A percentile compares a stretch with the other conserved stretches of the same genome.
Conservation (phyloP, 2,888 invertebrate genomes). For the Callyntrura sp. region DNA sequence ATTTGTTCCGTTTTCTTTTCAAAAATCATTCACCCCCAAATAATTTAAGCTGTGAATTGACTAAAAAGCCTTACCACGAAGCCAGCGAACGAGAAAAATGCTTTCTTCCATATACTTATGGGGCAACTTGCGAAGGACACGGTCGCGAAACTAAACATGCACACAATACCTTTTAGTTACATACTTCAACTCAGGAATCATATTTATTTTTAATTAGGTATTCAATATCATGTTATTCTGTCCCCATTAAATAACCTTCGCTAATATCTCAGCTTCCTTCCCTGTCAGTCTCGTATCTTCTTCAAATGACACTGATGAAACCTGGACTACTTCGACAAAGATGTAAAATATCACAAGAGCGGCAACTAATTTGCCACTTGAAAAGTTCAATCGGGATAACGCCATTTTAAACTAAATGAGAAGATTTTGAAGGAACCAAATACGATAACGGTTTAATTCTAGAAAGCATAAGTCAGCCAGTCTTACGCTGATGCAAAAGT, state of each 20-base stretch:
- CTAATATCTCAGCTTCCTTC: conserved; percentile 34
- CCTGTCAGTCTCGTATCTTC: conserved; percentile 55
- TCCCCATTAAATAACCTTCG: too few species aligned
- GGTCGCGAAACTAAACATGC: conserved; percentile 59
- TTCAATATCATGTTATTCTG: too few species aligned
- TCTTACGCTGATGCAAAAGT: too few species aligned
- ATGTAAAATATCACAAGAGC: neutral
- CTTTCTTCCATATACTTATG: conserved; percentile 72
- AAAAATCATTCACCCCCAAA: neutral
- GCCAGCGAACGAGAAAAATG: conserved; percentile 71
- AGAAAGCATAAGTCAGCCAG: too few species aligned
- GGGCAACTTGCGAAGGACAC: conserved; percentile 59
- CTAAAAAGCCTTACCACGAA: conserved; percentile 54
- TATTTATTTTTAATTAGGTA: conserved; percentile 15
- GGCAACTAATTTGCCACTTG: too few species aligned
- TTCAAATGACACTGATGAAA: conserved; percentile 56
- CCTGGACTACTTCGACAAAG: neutral
- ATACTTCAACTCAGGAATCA: neutral
- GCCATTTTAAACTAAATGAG: too few species aligned
- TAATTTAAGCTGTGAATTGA: neutral
- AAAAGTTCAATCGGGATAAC: too few species aligned
- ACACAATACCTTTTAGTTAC: neutral
- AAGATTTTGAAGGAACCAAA: too few species aligned
- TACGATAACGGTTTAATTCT: too few species aligned
- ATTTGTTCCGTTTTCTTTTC: too few species aligned